phyloP scores from a whole-genome alignment of 2,888 invertebrate genomes.

The Macrophya alboannulata region DNA sequence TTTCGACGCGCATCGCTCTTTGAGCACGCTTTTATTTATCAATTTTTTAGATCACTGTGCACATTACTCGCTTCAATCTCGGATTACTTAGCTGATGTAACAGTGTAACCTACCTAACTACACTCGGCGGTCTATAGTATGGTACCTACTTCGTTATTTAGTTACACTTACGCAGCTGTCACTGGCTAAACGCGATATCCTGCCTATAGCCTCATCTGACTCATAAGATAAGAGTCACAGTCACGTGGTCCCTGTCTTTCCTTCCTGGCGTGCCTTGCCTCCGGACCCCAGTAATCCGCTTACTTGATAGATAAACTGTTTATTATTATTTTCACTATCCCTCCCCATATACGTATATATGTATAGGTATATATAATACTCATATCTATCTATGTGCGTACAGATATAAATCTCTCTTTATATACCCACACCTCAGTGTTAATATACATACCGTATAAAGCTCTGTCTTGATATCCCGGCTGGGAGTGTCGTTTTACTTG shows the following conservation, averaged over 20 bases:
- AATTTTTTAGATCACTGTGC: not conserved
- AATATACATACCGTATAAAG: slow-evolving; percentile 9
- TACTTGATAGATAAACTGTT: slow-evolving; percentile 73
- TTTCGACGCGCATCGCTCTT: not conserved
- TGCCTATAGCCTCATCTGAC: slow-evolving; percentile 48
- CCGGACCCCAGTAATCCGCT: slow-evolving; percentile 70
- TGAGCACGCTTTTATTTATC: not conserved
- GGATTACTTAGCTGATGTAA: not conserved
- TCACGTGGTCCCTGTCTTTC: slow-evolving; percentile 46
- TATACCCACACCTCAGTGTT: not conserved
- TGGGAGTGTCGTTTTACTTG: slow-evolving; percentile 51
- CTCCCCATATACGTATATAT: slow-evolving; percentile 50
- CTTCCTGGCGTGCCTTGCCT: slow-evolving; percentile 30
- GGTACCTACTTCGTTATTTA: slow-evolving; percentile 43
- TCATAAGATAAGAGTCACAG: slow-evolving; percentile 47
- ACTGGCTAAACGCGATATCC: slow-evolving; percentile 52
- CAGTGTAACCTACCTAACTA: not conserved
- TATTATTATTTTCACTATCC: slow-evolving; percentile 71
- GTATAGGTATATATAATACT: no score
- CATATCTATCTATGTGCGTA: not conserved
- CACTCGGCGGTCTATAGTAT: not conserved
- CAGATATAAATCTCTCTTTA: slow-evolving; percentile 49
- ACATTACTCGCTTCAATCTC: slow-evolving; percentile 11
- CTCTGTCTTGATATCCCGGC: slow-evolving; percentile 9
- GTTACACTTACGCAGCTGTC: slow-evolving; percentile 55